Evolutionary conservation across 2,797 vertebrate species (phyloP).

Genomic region (Arremon aurantiirostris): DNA sequence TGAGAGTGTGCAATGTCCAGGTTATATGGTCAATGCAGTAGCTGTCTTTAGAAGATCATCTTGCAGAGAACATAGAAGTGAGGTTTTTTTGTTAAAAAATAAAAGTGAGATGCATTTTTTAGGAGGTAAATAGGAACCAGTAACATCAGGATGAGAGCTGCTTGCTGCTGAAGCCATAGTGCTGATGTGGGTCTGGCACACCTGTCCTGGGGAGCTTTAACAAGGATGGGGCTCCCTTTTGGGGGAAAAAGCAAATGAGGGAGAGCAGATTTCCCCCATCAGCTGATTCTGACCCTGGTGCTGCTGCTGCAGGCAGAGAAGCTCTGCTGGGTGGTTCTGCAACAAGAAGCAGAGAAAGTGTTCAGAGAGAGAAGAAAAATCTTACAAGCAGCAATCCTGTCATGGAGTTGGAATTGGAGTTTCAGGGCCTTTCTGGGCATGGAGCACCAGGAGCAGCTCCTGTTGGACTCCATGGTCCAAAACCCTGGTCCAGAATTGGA

Average conservation of each 20-base stretch:
- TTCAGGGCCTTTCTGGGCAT: background rate
- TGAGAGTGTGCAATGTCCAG: background rate
- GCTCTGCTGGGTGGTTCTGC: background rate
- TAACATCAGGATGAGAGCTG: background rate
- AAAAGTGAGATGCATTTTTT: background rate
- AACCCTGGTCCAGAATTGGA: background rate
- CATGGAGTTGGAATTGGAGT: background rate
- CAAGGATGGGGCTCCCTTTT: background rate
- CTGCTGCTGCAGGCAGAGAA: background rate
- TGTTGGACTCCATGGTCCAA: accelerated
- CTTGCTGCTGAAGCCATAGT: background rate
- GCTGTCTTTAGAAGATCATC: background rate
- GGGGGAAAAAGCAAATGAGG: background rate
- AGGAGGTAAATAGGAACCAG: background rate
- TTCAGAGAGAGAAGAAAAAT: background rate
- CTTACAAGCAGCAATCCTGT: accelerated
- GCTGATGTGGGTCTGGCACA: background rate
- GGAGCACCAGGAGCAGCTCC: background rate
- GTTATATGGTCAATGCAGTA: background rate
- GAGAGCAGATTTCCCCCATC: background rate
- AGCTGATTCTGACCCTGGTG: background rate
- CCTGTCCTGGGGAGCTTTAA: accelerated
- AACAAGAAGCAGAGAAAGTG: background rate
- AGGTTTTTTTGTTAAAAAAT: background rate
- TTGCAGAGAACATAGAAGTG: background rate